Conservation (phyloP, 2,888 invertebrate species). For the Andrena praecox region DNA sequence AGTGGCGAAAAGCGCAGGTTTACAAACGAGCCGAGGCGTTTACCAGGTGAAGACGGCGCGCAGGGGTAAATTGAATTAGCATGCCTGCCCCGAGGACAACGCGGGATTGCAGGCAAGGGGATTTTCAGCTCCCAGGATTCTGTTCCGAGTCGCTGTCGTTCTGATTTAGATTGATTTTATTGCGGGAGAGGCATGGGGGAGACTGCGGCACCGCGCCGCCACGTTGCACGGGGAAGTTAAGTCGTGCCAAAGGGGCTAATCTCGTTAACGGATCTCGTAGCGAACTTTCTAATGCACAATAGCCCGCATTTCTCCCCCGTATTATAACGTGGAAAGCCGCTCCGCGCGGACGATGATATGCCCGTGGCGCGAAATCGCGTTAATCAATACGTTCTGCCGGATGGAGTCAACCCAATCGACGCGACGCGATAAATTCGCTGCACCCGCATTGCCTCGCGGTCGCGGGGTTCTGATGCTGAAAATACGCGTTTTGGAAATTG, state of each 20-base stretch:
- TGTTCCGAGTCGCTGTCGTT: conserved; percentile 5
- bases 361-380: conserved; percentile 7
- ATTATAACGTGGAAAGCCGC: conserved; percentile 16
- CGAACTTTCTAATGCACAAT: conserved; percentile 53
- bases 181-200: conserved; percentile 3
- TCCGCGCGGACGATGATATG: not conserved
- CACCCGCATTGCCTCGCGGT: not conserved
- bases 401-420: conserved; percentile 25
- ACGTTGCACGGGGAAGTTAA: conserved; percentile 32
- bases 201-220: conserved; percentile 11
- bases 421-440: conserved; percentile 24
- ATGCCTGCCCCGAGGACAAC: conserved; percentile 20
- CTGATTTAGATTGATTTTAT: conserved; percentile 59
- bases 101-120: not conserved
- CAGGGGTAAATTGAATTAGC: conserved; percentile 29
- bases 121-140: conserved; percentile 19
- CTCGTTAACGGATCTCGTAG: conserved; percentile 67
- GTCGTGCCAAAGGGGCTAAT: conserved; percentile 41
- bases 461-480: conserved; percentile 5
- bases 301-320: conserved; percentile 20
- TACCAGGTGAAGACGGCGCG: not conserved
- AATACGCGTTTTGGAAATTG: not conserved
- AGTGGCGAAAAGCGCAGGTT: conserved; percentile 15
- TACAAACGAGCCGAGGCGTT: conserved; percentile 15
- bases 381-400: conserved; percentile 22